Evolutionary conservation across 2,113 vertebrate species (phyloP), one percentile per base, ranked within the genome.

Genomic region (Dunckerocampus dactyliophorus): DNA sequence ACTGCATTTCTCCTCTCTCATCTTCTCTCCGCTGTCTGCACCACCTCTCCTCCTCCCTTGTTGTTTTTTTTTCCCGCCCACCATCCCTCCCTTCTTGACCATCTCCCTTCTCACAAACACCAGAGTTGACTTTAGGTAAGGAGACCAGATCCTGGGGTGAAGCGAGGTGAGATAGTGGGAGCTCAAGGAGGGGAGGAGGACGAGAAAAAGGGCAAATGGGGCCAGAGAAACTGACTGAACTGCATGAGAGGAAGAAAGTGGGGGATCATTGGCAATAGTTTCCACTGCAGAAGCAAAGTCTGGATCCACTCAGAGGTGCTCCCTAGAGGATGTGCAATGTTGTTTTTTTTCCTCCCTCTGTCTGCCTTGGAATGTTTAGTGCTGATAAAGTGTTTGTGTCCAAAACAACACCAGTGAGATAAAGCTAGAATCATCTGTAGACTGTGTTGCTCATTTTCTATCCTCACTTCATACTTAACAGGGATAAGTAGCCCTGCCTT

Each of bases 261-360:
- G 54, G 54, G 45, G 68, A 73, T 58, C 52, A 62, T 74, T 15
- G 63, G 59, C 74, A 76, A 83, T 74, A 76, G 54, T 82, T 85
- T 84, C 80, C 77, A 82, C 71, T 72, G 77, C 68, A 66, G 76
- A 34, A 71, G 58, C 73, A 22, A 75, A 59, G 81, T 78, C 84
- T 88, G 82, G 69, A 85, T 86, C 69, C 67, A 75, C 77, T 86
- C 79, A 80, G 48, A 76, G 65, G 59, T 6, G 24, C 62, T 83
- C 82, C 75, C 81, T 34, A 37, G 84, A 77, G 85, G 67, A 68
- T 57, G 71, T 80, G 74, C 79, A 54, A 59, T 69, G 52, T 73
- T 79, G 63, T 75, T 65, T 78, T 69, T 6, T 16, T 24, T 4
- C 8, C 42, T 13, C 13, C 37, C 24, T 20, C 62, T 39, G 61